Evolutionary conservation across 2,888 invertebrate species (phyloP), one percentile per base, ranked within the genome.

Genomic region (Agrotis ipsilon): DNA sequence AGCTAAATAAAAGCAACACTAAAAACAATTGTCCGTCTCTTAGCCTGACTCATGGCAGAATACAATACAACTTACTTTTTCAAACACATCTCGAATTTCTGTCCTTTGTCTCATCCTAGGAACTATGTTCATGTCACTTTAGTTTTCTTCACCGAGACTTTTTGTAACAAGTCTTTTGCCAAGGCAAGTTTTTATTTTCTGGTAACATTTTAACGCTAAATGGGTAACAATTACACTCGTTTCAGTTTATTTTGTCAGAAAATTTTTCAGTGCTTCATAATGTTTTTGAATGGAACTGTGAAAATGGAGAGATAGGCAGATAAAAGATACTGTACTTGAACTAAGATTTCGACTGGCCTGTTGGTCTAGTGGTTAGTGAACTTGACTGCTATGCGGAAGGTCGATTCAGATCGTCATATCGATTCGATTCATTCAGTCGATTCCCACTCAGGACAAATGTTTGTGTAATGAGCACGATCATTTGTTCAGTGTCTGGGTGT

Each of bases 21-120:
- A 67, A 68, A 78, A 83, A 67, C 79, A 62, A 81, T 74, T 76
- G 70, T 74, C 27, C 45, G 52, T 64, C 55, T 72, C 68, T 79
- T 68, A 62, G 72, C 67, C 72, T 54, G 71, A 59, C 77, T 82
- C 46, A 70, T 72, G 19, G 39, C 68, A 51, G 49, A 59, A 64
- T 48, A 69, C 82, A 80, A 72, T 74, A 67, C 60, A 66, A 82
- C 58, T 75, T 61, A 66, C 57, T 63, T 54, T 69, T 67, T 57
- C 49, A 73, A 60, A 73, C 66, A 64, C 68, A 24, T 68, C 65
- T 60, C 72, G 18, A 73, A 81, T 70, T 68, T 80, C 58, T 63
- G 43, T 11, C 43, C 52, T 71, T 82, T 82, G 79, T 81, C 77
- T 66, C 61, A 55, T 66, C 13, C 46, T 39, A 55, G 54, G 27